Conservation (phyloP, 1,140 invertebrate species). For the Cherax destructor region DNA sequence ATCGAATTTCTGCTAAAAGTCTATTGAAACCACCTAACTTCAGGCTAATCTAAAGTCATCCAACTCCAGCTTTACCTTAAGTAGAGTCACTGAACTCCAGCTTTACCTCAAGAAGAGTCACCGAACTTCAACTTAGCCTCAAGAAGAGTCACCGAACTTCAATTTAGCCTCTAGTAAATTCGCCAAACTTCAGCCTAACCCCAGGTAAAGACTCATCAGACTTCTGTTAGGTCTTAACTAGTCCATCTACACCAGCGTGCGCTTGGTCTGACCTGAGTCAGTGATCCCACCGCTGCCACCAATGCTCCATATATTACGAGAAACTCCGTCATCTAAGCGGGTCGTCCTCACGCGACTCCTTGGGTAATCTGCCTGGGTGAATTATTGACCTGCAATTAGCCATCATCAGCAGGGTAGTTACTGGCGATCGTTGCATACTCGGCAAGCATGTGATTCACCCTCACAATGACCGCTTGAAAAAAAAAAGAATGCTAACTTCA, state of each 20-base stretch:
- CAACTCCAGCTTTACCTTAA: no score
- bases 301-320: not conserved
- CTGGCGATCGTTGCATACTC: slow-evolving; percentile 1
- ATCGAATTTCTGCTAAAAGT: no score
- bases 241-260: not conserved
- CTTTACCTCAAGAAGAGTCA: not conserved
- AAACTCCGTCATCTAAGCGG: not conserved
- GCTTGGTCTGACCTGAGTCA: not conserved
- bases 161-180: no score
- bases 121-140: not conserved
- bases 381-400: slow-evolving; percentile 36
- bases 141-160: no score
- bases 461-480: not conserved
- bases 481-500: no score
- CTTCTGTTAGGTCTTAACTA: no score
- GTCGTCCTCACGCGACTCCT: not conserved
- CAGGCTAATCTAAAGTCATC: no score
- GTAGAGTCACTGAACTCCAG: not conserved
- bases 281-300: not conserved
- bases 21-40: no score
- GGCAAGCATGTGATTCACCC: not conserved
- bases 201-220: no score
- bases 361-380: not conserved
- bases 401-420: slow-evolving; percentile 43
- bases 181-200: no score